These are phyloP conservation scores for Megalops cyprinoides DNA, from an alignment of 2,797 vertebrate species.

Conservation along the genomic window DNA sequence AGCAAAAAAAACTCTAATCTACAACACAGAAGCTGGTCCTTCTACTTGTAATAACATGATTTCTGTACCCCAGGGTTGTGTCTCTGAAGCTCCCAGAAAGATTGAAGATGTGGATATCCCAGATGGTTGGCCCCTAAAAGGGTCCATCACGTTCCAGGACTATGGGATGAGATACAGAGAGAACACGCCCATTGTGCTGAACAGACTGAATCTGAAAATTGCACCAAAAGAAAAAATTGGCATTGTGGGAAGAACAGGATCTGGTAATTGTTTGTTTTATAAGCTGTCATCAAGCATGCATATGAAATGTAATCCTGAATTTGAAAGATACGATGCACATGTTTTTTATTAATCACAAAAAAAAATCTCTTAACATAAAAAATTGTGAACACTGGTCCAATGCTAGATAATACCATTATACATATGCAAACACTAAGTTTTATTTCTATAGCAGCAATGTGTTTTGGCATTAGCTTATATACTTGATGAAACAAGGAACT, in stretches of 20 bases:
- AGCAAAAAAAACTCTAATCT: neutral
- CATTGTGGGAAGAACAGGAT: constrained; percentile 82
- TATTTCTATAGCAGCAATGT: too few relatives aligned
- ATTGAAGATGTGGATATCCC: constrained; percentile 58
- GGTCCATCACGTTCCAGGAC: constrained; percentile 74
- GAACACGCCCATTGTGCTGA: constrained; percentile 75
- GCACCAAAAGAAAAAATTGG: constrained; percentile 76
- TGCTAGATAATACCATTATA: too few relatives aligned
- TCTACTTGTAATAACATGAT: neutral
- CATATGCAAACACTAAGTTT: too few relatives aligned
- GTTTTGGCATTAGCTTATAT: too few relatives aligned
- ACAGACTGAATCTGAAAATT: constrained; percentile 69
- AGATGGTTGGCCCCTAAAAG: constrained; percentile 69
- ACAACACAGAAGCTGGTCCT: neutral
- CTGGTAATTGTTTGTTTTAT: constrained; percentile 65
- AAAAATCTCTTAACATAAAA: too few relatives aligned
- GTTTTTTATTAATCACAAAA: too few relatives aligned
- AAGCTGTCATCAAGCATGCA: neutral
- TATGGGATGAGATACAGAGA: constrained; percentile 82
- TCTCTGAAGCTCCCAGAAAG: constrained; percentile 66
- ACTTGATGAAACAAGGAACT: too few relatives aligned
- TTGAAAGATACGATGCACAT: too few relatives aligned
- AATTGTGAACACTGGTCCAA: too few relatives aligned
- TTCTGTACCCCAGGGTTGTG: constrained; percentile 62
- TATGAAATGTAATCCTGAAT: too few relatives aligned